Conservation (phyloP, 2,888 invertebrate genomes). For the Apomyelois bistriatella region DNA sequence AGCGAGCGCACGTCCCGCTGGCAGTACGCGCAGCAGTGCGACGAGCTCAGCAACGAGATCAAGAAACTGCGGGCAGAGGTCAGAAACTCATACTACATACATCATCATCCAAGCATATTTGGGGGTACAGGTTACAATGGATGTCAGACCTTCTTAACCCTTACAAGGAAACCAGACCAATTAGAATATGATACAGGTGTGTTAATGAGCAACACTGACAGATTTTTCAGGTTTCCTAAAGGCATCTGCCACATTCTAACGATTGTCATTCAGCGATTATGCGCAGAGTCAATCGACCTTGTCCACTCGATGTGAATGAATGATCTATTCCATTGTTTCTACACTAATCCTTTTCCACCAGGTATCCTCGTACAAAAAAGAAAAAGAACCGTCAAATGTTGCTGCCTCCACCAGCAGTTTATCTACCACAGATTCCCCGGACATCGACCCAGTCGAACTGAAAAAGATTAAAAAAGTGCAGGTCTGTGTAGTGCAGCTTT, state of each 20-base stretch:
- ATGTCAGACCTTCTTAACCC: too few relatives aligned
- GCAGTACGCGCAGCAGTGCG: slow-evolving; percentile 96
- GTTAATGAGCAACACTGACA: too few relatives aligned
- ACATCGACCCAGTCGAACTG: slow-evolving; percentile 82
- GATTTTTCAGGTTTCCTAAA: too few relatives aligned
- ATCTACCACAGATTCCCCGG: slow-evolving; percentile 65
- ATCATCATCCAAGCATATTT: too few relatives aligned
- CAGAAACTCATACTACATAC: slow-evolving; percentile 16
- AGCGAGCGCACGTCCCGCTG: slow-evolving; percentile 95
- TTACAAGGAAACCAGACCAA: too few relatives aligned
- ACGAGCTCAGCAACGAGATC: slow-evolving; percentile 92
- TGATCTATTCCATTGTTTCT: background rate
- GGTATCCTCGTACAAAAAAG: slow-evolving; percentile 90
- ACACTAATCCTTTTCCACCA: slow-evolving; percentile 45
- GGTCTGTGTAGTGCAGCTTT: slow-evolving; percentile 33
- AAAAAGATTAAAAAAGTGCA: slow-evolving; percentile 91
- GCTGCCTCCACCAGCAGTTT: slow-evolving; percentile 59
- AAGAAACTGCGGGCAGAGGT: slow-evolving; percentile 94
- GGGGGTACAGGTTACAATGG: too few relatives aligned
- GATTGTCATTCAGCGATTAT: too few relatives aligned
- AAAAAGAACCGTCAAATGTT: slow-evolving; percentile 82
- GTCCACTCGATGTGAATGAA: too few relatives aligned
- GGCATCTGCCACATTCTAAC: too few relatives aligned
- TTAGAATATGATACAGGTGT: too few relatives aligned
- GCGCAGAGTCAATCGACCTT: too few relatives aligned